Evolutionary conservation across 2,797 vertebrate genomes (phyloP), one percentile per base, ranked within the genome.

Genomic region (Rhyacichthys aspro): DNA sequence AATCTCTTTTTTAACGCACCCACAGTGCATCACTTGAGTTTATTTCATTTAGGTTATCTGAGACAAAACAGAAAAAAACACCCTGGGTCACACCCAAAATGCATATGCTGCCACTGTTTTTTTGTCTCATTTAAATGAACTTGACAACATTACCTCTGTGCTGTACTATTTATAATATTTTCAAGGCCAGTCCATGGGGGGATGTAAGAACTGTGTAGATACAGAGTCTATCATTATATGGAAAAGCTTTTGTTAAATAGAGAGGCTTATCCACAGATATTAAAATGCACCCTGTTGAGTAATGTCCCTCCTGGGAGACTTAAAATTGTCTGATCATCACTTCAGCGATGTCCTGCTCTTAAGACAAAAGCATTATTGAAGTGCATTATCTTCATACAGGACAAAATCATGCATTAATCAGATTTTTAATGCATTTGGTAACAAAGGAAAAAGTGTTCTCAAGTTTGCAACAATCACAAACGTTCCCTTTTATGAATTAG

Each of bases 311-410:
- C 57, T 55, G 34, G 54, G 69, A 52, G 59, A 70, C 56, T 67
- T 54, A 56, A 46, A 50, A 60, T 52, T 46, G 59, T 36, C 61
- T 68, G 32, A 77, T 76, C 76, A 66, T 81, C 78, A 74, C 79
- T 72, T 83, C 64, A 52, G 5, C 67, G 59, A 72, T 53, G 33
- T 47, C 70, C 69, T 62, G 68, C 67, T 79, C 72, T 84, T 72
- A 79, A 76, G 68, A 52, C 68, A 82, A n/a, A n/a, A n/a, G n/a
- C 36, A 52, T 69, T 60, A 72, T 78, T 77, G 83, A 74, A 18
- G 1, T 32, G 6, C 1, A 33, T 34, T 10, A 1, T 41, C 12
- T 41, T 12, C 38, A 41, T 41, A 4, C 11, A 45, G 38, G 7
- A 3, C 7, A 5, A 41, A 12, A 41, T 41, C 12, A 10, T 39